Conservation (phyloP, 2,797 vertebrate species). For the Muscicapa comitata region DNA sequence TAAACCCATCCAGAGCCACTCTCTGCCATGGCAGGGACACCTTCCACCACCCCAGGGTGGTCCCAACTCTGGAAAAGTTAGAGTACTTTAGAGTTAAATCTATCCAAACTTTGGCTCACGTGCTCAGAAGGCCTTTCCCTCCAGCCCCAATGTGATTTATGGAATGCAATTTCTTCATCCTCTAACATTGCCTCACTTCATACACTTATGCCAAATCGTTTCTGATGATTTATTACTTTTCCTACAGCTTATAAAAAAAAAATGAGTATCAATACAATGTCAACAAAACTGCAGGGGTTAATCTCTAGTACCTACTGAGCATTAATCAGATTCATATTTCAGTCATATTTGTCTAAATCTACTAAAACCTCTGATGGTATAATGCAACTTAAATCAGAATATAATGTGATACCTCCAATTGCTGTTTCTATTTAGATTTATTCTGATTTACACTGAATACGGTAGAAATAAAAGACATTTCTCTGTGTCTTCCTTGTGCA, state of each 20-base stretch:
- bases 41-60: fast-evolving
- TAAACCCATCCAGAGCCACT: fast-evolving
- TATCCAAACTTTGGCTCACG: background rate
- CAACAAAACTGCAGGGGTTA: background rate
- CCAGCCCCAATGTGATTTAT: background rate
- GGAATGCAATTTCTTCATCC: background rate
- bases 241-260: background rate
- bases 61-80: background rate
- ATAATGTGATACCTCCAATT: background rate
- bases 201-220: background rate
- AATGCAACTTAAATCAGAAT: background rate
- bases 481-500: background rate
- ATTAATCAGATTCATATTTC: background rate
- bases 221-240: background rate
- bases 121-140: background rate
- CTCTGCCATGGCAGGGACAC: background rate
- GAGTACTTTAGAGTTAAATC: background rate
- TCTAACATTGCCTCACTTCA: background rate
- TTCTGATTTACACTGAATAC: background rate
- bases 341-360: background rate
- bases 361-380: background rate
- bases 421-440: slow-evolving; percentile 4
- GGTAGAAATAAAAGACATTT: background rate
- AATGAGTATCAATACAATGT: background rate
- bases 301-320: background rate